Evolutionary conservation across 2,797 vertebrate species (phyloP), one percentile per base, ranked within the genome.

Genomic region (Spea hammondii): DNA sequence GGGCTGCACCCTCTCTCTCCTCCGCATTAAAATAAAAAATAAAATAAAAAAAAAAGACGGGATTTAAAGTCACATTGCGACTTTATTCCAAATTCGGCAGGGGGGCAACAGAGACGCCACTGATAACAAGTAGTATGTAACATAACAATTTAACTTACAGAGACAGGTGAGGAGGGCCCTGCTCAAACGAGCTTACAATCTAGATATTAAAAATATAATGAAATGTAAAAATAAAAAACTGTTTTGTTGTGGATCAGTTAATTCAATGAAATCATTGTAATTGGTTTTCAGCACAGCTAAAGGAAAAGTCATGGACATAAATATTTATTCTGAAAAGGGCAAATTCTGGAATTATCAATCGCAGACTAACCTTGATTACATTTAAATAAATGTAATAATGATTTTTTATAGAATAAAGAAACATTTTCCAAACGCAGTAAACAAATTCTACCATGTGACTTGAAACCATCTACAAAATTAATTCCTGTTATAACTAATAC

Each of bases 221-320:
- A 57, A 57, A 6, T 10, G n/a, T 13, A 57, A 10, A 53, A 6
- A 53, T 5, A 57, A 13, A 13, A 57, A 57, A 1, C 51, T 11
- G 2, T 7, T 5, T 13, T 11, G 12, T 13, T 13, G 55, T 57
- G n/a, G 55, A 57, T 11, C 55, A 57, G n/a, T 57, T 57, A 10
- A 57, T 57, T 57, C 5, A 57, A 57, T 5, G n/a, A 5, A 57
- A 11, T 5, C 3, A 57, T 57, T 57, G 12, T 57, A 10, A 57
- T 17, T 57, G 11, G 55, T 57, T 57, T 62, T 32, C 59, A 62
- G 9, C 2, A 0, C 14, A 6, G 59, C n/a, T 62, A 6, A 6
- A 62, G 7, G 14, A 62, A 67, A 55, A 45, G 49, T 67, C 64
- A 65, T 7, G 11, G 53, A 32, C 53, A 55, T 75, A 75, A 75